Conservation (phyloP, 2,797 vertebrate genomes). For the Sorex maritimensis region DNA sequence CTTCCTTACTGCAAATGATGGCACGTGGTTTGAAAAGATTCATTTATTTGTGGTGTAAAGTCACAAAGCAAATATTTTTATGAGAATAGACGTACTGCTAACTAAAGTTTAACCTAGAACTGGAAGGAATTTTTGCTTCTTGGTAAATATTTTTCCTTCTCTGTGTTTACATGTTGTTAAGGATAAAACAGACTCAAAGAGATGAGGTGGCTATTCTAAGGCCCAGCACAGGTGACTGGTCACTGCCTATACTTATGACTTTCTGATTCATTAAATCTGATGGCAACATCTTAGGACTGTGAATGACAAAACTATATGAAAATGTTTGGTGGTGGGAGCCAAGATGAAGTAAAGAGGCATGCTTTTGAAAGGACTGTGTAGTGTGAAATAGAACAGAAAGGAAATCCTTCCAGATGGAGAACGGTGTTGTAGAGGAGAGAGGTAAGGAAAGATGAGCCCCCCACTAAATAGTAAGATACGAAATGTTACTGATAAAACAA, state of each 20-base stretch:
- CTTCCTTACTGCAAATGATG: neutral
- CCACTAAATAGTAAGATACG: neutral
- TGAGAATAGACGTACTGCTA: neutral
- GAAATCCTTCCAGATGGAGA: constrained; percentile 25
- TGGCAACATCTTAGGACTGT: constrained; percentile 1
- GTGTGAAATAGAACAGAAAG: constrained; percentile 49
- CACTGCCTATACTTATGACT: neutral
- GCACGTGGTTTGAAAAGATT: neutral
- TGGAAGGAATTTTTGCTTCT: neutral
- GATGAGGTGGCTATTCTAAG: neutral
- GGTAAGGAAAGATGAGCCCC: neutral
- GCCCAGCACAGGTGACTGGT: neutral
- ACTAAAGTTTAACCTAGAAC: constrained; percentile 6
- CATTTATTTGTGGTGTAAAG: neutral
- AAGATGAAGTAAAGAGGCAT: neutral
- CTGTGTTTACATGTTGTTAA: constrained; percentile 16
- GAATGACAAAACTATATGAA: neutral
- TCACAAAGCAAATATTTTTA: neutral
- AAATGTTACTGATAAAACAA: constrained; percentile 26
- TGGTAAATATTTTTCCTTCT: neutral
- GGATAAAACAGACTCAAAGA: constrained; percentile 23
- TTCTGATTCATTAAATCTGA: constrained; percentile 7
- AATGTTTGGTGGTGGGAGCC: neutral
- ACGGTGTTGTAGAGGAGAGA: neutral
- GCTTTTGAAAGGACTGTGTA: neutral